Conservation (phyloP, 2,113 vertebrate genomes). For the Daboia siamensis region DNA sequence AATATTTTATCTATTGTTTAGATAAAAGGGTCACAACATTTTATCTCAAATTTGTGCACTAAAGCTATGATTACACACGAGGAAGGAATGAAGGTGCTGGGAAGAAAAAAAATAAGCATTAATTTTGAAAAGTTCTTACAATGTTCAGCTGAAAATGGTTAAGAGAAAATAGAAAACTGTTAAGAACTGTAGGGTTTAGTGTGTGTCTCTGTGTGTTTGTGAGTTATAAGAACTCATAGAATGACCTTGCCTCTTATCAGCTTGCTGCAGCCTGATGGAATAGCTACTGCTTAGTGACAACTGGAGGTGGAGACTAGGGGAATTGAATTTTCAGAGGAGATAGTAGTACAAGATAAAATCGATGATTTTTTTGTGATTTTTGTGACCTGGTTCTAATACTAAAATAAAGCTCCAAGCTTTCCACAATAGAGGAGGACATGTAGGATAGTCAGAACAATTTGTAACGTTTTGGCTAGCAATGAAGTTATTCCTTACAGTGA, state of each 20-base stretch:
- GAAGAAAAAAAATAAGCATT: not conserved
- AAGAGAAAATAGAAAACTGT: not conserved
- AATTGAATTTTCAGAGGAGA: not conserved
- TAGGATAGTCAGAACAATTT: not conserved
- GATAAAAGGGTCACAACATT: not conserved
- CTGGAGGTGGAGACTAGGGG: not conserved
- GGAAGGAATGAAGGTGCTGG: not conserved
- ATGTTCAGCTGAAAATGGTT: not conserved
- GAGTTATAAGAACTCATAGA: not conserved
- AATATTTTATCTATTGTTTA: not conserved
- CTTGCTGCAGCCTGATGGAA: not conserved
- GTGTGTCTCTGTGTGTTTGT: not conserved
- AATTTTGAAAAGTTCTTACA: not conserved
- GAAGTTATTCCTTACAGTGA: not conserved
- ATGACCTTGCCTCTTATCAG: not conserved
- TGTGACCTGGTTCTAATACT: not conserved
- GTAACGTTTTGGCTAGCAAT: not conserved
- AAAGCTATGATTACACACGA: not conserved
- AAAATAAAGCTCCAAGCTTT: slow-evolving; percentile 1
- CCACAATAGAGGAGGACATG: not conserved
- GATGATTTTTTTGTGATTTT: slow-evolving; percentile 11
- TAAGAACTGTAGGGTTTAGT: not conserved
- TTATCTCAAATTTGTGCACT: not conserved
- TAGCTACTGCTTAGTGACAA: not conserved
- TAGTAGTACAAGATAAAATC: not conserved